A percentile compares a stretch with the other conserved stretches of the same genome.
Evolutionary conservation across 30 jellyfish, hydroid and myxozoan species (phyloP).

Genomic region (Turritopsis dohrnii): DNA sequence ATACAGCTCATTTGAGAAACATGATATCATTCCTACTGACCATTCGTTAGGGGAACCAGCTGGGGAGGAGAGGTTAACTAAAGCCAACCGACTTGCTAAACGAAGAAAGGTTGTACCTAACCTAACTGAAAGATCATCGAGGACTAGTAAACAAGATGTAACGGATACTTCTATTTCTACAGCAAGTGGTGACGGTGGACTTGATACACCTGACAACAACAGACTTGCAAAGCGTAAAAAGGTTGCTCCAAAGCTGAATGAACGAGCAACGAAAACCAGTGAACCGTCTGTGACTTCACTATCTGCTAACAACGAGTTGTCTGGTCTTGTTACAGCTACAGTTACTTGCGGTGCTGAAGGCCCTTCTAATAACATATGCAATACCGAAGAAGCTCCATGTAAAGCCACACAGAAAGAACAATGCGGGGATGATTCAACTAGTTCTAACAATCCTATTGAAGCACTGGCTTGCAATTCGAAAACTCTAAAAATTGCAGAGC

Average conservation of each 20-base stretch:
- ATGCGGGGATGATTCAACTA: background rate
- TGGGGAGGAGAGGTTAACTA: background rate
- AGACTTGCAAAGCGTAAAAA: too few species aligned
- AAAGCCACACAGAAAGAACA: background rate
- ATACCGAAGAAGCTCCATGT: background rate
- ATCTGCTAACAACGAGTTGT: background rate
- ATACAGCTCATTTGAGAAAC: too few species aligned
- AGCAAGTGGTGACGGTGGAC: background rate
- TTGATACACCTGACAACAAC: background rate
- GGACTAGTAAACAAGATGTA: background rate
- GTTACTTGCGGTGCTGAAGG: background rate
- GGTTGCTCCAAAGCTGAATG: background rate
- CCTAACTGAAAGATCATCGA: background rate
- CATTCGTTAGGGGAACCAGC: background rate
- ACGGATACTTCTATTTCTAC: background rate
- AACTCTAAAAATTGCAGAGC: background rate
- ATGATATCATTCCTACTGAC: too few species aligned
- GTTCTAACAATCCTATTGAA: background rate
- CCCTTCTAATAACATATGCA: background rate
- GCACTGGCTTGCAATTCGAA: background rate
- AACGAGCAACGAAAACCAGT: background rate
- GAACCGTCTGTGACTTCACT: background rate
- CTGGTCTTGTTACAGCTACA: background rate
- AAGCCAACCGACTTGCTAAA: background rate
- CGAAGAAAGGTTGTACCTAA: background rate